Evolutionary conservation across 2,888 invertebrate genomes (phyloP), one percentile per base, ranked within the genome.

Genomic region (Drosophila mettleri): DNA sequence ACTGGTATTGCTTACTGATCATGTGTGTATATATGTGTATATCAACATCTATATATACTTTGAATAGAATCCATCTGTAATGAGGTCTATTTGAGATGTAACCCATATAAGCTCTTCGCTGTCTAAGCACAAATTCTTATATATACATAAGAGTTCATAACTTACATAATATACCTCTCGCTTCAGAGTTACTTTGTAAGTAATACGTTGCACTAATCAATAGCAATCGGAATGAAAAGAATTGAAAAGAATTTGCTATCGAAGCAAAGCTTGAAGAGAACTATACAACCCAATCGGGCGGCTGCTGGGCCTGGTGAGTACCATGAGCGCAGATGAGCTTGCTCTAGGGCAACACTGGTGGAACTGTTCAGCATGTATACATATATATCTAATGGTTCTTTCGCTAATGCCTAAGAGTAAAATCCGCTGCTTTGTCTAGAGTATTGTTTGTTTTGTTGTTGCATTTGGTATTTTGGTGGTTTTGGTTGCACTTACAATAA

Each of bases 401-500:
- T 33, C 22, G 58, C 66, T 69, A 73, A 41, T 64, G 51, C 45
- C 76, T 87, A 79, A 48, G 67, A 79, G 69, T 82, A 84, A 84
- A 84, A 86, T 82, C 64, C 64, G 64, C 49, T 74, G 57, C 20
- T 31, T 69, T 60, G 61, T 66, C 65, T 76, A 64, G 55, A 69
- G 46, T 64, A 68, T 41, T 33, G 2, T 3, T 69, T 63, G 69
- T 78, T 79, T 69, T 67, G 59, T 12, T 5, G 16, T 18, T 14
- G 20, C 18, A 3, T 20, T 34, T 34, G 67, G 65, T 57, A 39
- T 58, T 65, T 81, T 84, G 85, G 85, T 85, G 84, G 88, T 84
- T 82, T 74, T 75, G 69, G 78, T 84, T 84, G 54, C 81, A 78
- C 63, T 83, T 86, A 86, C 79, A 88, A 68, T 86, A 86, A 73